Conservation (phyloP, 2,888 invertebrate genomes). For the Drosophila ustulata region DNA sequence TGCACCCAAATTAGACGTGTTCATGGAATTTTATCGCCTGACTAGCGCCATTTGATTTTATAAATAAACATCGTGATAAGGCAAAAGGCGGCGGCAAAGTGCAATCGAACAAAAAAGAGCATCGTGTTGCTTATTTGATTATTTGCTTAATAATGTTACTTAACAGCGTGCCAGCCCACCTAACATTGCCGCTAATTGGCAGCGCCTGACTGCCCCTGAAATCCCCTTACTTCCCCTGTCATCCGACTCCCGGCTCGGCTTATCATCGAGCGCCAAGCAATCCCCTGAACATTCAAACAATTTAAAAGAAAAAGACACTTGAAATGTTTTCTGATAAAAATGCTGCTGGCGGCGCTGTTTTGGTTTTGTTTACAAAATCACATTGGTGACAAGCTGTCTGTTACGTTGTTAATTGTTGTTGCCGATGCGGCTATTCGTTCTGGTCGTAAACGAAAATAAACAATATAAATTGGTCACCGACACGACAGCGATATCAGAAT, state of each 20-base stretch:
- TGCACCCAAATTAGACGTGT: slow-evolving; percentile 29
- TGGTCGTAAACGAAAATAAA: slow-evolving; percentile 38
- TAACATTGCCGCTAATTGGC: slow-evolving; percentile 7
- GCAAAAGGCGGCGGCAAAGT: slow-evolving; percentile 18
- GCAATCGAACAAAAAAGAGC: slow-evolving; percentile 8
- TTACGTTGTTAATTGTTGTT: slow-evolving; percentile 37
- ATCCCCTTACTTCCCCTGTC: neutral
- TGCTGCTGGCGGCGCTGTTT: slow-evolving; percentile 24
- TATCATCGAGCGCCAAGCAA: slow-evolving; percentile 5
- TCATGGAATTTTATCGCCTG: slow-evolving; percentile 38
- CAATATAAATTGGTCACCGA: slow-evolving; percentile 41
- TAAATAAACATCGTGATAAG: slow-evolving; percentile 49
- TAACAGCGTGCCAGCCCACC: slow-evolving; percentile 23
- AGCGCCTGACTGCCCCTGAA: neutral
- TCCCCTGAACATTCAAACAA: slow-evolving; percentile 9
- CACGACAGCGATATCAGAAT: slow-evolving; percentile 31
- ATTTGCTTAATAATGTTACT: slow-evolving; percentile 21
- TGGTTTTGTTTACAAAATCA: slow-evolving; percentile 49
- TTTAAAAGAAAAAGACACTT: slow-evolving; percentile 22
- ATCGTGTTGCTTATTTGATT: slow-evolving; percentile 19
- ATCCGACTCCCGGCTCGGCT: neutral
- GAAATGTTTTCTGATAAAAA: slow-evolving; percentile 35
- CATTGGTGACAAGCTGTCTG: slow-evolving; percentile 67
- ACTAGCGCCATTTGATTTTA: slow-evolving; percentile 37
- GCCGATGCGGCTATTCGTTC: slow-evolving; percentile 13